Percentiles rank a stretch among this genome's conserved stretches.
phyloP scores from a whole-genome alignment of 2,113 vertebrate species.

The Pitta sordida region DNA sequence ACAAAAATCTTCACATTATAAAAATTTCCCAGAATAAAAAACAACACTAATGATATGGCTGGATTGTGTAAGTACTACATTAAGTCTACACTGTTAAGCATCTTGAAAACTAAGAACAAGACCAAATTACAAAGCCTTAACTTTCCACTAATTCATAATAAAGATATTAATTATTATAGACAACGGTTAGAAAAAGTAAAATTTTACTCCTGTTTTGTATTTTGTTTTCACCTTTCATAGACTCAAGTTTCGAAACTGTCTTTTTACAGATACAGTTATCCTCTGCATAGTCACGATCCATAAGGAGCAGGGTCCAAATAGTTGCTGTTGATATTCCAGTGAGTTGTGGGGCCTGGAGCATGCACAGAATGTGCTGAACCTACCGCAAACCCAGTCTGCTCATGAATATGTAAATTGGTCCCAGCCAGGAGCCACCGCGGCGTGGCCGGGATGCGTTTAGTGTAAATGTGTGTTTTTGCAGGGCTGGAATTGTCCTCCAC shows the following conservation, averaged over 20 bases:
- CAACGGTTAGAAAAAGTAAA: neutral
- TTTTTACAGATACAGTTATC: neutral
- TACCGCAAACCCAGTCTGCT: too few relatives aligned
- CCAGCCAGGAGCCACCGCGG: too few relatives aligned
- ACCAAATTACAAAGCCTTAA: neutral
- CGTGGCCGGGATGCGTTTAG: too few relatives aligned
- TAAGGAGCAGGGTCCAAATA: too few relatives aligned
- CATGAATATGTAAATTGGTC: too few relatives aligned
- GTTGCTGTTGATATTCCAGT: too few relatives aligned
- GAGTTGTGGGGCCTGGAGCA: too few relatives aligned
- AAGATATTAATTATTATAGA: neutral
- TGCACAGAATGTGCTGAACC: too few relatives aligned
- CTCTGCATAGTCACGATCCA: too few relatives aligned
- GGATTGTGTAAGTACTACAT: neutral
- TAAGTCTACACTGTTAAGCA: neutral
- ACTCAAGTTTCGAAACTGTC: neutral
- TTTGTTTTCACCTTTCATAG: neutral
- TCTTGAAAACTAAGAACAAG: neutral
- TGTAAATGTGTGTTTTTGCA: too few relatives aligned
- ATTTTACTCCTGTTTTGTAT: neutral
- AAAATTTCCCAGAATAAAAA: neutral
- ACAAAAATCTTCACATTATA: neutral
- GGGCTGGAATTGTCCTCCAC: too few relatives aligned
- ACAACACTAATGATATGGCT: neutral
- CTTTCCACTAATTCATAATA: neutral